These are phyloP conservation scores for Tetanocera ferruginea DNA, from an alignment of 2,888 invertebrate species.

Conservation along the genomic window DNA sequence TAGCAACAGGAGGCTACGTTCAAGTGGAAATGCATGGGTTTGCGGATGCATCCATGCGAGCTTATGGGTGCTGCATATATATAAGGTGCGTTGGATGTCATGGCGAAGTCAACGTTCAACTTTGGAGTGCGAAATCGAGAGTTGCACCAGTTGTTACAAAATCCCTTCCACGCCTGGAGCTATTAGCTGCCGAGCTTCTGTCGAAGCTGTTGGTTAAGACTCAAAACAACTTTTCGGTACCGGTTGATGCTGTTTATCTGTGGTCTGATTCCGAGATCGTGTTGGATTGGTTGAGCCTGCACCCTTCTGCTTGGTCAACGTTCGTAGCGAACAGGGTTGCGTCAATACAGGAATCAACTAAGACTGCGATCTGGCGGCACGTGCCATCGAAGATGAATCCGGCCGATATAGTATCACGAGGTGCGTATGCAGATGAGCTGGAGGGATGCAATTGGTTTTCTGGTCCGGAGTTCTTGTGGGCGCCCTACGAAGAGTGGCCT, in stretches of 20 bases:
- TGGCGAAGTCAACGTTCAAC: constrained; percentile 28
- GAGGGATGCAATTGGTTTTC: neutral
- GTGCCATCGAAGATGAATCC: neutral
- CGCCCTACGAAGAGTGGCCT: neutral
- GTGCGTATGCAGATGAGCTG: neutral
- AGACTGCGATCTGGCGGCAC: too few relatives aligned
- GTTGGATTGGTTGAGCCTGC: neutral
- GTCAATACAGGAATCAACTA: too few relatives aligned
- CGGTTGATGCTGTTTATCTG: neutral
- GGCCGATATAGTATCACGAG: neutral
- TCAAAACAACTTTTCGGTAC: neutral
- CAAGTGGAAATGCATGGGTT: constrained; percentile 26
- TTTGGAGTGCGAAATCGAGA: constrained; percentile 41
- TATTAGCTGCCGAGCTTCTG: constrained; percentile 19
- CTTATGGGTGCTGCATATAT: constrained; percentile 24
- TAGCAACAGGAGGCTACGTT: neutral
- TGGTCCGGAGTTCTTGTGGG: neutral
- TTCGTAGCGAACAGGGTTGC: too few relatives aligned
- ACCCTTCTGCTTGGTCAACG: too few relatives aligned
- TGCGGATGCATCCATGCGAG: constrained; percentile 34
- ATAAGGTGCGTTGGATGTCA: neutral
- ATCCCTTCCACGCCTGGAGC: constrained; percentile 40
- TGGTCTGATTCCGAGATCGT: neutral
- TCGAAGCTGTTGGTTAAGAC: constrained; percentile 35
- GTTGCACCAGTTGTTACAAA: constrained; percentile 42